A percentile compares a stretch with the other conserved stretches of the same genome.
These are phyloP conservation scores for Pteronura brasiliensis DNA, from an alignment of 2,113 vertebrate species.

Conservation along the genomic window DNA sequence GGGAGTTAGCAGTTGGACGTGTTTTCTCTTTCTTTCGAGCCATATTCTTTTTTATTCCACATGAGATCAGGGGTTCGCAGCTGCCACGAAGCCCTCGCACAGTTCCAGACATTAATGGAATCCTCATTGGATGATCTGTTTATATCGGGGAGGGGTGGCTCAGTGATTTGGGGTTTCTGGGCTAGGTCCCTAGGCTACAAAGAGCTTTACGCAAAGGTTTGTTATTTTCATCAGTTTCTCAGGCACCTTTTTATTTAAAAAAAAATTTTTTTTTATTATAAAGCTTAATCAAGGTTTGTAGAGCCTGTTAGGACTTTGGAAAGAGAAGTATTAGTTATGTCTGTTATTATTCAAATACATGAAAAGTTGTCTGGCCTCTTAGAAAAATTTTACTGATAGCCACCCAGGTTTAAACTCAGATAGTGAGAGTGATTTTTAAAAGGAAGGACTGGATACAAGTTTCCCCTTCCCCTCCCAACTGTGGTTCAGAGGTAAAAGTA, in stretches of 20 bases:
- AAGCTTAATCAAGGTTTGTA: neutral
- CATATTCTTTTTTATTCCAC: neutral
- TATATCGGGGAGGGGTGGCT: neutral
- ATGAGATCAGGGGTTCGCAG: neutral
- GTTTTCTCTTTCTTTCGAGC: neutral
- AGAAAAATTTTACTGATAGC: neutral
- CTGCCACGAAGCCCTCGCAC: neutral
- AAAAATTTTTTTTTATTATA: neutral
- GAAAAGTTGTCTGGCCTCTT: neutral
- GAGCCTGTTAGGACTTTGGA: neutral
- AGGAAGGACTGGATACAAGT: neutral
- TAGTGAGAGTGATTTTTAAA: neutral
- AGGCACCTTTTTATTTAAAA: neutral
- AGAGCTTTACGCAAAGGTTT: neutral
- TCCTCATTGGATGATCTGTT: neutral
- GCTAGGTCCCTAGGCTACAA: neutral
- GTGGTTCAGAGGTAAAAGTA: conserved; percentile 4
- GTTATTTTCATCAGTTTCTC: neutral
- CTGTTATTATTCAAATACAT: neutral
- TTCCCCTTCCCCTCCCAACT: neutral
- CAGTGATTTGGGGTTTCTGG: neutral
- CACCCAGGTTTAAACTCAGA: neutral
- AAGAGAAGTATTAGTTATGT: neutral
- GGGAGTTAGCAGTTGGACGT: neutral
- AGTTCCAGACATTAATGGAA: neutral